A percentile compares a stretch with the other conserved stretches of the same genome.
These are phyloP conservation scores for Platycheirus rosarum DNA, from an alignment of 2,888 invertebrate genomes.

Conservation along the genomic window DNA sequence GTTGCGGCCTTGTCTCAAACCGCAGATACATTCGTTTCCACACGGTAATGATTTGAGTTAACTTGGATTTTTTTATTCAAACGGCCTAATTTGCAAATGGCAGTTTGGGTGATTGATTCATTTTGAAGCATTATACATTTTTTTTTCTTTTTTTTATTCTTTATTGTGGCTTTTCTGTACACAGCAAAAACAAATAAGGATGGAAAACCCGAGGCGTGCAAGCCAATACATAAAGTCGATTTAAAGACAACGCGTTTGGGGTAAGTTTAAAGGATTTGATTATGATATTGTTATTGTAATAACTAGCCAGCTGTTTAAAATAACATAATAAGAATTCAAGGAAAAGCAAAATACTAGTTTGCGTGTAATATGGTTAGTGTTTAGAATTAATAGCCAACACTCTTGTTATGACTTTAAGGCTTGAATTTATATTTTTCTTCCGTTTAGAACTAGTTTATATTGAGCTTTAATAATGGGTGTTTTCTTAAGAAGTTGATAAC, in stretches of 20 bases:
- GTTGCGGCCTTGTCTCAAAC: conserved; percentile 89
- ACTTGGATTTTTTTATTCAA: background rate
- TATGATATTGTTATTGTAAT: background rate
- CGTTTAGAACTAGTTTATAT: no score
- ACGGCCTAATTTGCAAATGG: background rate
- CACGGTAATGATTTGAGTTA: conserved; percentile 87
- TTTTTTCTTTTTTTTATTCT: conserved; percentile 32
- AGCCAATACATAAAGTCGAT: conserved; percentile 97
- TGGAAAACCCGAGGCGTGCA: conserved; percentile 95
- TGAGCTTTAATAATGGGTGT: no score
- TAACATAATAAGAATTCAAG: no score
- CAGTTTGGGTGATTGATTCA: conserved; percentile 61
- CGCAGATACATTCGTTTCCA: conserved; percentile 92
- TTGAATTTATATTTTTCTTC: no score
- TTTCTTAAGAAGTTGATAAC: no score
- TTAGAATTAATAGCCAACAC: no score
- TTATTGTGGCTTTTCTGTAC: conserved; percentile 74
- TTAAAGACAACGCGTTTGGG: conserved; percentile 95
- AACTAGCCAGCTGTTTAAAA: no score
- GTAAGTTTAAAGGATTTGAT: conserved; percentile 84
- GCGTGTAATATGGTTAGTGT: no score
- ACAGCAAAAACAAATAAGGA: conserved; percentile 95
- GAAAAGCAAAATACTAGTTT: no score
- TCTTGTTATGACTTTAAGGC: no score
- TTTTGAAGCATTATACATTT: conserved; percentile 52